Evolutionary conservation across 2,113 vertebrate genomes (phyloP), one percentile per base, ranked within the genome.

Genomic region (Otis tarda): DNA sequence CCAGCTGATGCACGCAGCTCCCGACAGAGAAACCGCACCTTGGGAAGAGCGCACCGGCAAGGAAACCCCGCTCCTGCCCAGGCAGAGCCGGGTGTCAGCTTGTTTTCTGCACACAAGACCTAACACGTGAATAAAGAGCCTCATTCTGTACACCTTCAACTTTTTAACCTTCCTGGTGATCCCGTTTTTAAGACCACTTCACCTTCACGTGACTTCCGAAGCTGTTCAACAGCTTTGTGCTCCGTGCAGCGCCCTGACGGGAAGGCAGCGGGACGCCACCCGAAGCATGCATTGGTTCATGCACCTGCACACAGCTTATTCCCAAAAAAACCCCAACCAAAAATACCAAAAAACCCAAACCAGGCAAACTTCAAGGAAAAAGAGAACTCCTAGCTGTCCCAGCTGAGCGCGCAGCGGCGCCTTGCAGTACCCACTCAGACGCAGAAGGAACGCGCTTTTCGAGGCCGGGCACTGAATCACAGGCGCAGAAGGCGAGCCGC

Each of bases 1-100:
- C 73, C 52, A 41, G 50, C 59, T 7, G 11, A 22, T 6, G 23
- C 25, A 9, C 13, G 0, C 5, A 53, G 53, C 22, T 43, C 23
- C 67, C 5, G 23, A 4, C 4, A 7, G 4, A 28, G 28, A 43
- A 39, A 2, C 14, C 1, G 10, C 10, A 2, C 28, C 15, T 16
- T 2, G 31, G 37, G 1, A 31, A 47, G 55, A 8, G 18, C 17
- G 1, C 2, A 3, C 43, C 35, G 8, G 41, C 0, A 3, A 27
- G 57, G 23, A 52, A 37, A 12, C 2, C 12, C 16, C 7, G 7
- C 4, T 21, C 28, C 30, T 70, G 6, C 53, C 35, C 64, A 27
- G 10, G 45, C 69, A 87, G 16, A n/a, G 39, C 19, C 16, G 13
- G 1, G 0, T 0, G 4, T 23, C 4, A 8, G 12, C 35, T 64